These are phyloP conservation scores for Drosophila eohydei DNA, from an alignment of 2,888 invertebrate genomes.

Conservation along the genomic window DNA sequence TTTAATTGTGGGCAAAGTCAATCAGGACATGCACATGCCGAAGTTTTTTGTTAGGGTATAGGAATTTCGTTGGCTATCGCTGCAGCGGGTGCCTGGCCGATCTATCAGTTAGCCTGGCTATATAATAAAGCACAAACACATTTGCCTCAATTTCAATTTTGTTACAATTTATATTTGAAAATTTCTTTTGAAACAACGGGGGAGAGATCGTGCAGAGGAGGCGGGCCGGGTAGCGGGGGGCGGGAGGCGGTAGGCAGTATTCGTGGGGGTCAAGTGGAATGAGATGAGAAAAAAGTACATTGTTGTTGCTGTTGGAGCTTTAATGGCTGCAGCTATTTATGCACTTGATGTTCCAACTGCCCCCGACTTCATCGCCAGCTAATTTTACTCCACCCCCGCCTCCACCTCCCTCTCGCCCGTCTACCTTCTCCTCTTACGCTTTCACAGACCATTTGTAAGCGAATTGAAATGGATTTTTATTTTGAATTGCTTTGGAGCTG, in stretches of 20 bases:
- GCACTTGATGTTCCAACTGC: constrained; percentile 44
- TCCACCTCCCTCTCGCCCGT: not conserved
- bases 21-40: not conserved
- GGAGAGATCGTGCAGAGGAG: too few species aligned
- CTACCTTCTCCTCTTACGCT: constrained; percentile 12
- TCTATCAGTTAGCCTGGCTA: constrained; percentile 27
- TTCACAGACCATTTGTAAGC: constrained; percentile 32
- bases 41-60: constrained; percentile 5
- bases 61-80: constrained; percentile 11
- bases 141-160: constrained; percentile 9
- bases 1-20: too few species aligned
- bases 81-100: constrained; percentile 39
- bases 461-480: not conserved
- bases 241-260: not conserved
- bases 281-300: not conserved
- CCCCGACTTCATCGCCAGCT: not conserved
- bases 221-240: not conserved
- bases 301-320: constrained; percentile 11
- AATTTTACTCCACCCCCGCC: not conserved
- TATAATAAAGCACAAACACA: constrained; percentile 3
- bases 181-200: constrained; percentile 37
- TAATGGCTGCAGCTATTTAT: constrained; percentile 47
- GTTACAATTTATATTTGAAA: constrained; percentile 40
- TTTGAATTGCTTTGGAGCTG: not conserved
- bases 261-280: not conserved